phyloP scores from a whole-genome alignment of 2,888 invertebrate species.

The Micoletzkya japonica region DNA sequence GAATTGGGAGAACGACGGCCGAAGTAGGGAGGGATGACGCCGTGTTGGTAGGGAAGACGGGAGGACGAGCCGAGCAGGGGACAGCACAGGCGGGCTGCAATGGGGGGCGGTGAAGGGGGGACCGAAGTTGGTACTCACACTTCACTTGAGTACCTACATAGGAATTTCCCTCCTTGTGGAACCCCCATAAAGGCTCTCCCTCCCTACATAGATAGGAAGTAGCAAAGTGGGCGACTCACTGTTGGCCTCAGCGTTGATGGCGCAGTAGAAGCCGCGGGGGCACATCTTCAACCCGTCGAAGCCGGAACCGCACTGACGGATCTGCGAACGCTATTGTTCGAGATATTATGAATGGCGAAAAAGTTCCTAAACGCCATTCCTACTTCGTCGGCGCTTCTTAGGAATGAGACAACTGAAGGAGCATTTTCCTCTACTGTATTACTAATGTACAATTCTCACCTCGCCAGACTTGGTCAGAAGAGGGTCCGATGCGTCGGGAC shows the following conservation, averaged over 20 bases:
- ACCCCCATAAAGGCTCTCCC: not conserved
- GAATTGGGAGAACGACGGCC: slow-evolving; percentile 42
- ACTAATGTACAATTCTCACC: slow-evolving; percentile 18
- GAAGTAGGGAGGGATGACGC: slow-evolving; percentile 52
- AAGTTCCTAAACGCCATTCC: slow-evolving; percentile 39
- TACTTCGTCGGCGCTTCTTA: not conserved
- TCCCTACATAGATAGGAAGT: not conserved
- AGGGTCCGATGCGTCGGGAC: slow-evolving; percentile 53
- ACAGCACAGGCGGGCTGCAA: slow-evolving; percentile 55
- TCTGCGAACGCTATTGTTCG: too few relatives aligned
- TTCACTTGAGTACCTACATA: not conserved
- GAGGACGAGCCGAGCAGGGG: slow-evolving; percentile 49
- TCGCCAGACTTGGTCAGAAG: slow-evolving; percentile 32
- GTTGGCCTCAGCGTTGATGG: slow-evolving; percentile 53
- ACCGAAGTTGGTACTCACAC: not conserved
- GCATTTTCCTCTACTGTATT: not conserved
- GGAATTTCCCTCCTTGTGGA: not conserved
- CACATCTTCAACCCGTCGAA: slow-evolving; percentile 63
- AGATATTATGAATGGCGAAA: too few relatives aligned
- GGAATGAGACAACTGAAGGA: not conserved
- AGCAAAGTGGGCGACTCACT: slow-evolving; percentile 32
- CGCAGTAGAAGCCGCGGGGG: slow-evolving; percentile 61
- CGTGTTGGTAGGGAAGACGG: slow-evolving; percentile 50
- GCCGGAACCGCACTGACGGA: slow-evolving; percentile 57
- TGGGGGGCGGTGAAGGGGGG: not conserved